A percentile compares a stretch with the other conserved stretches of the same genome.
Conservation (phyloP, 2,113 vertebrate genomes). For the Oncorhynchus nerka region DNA sequence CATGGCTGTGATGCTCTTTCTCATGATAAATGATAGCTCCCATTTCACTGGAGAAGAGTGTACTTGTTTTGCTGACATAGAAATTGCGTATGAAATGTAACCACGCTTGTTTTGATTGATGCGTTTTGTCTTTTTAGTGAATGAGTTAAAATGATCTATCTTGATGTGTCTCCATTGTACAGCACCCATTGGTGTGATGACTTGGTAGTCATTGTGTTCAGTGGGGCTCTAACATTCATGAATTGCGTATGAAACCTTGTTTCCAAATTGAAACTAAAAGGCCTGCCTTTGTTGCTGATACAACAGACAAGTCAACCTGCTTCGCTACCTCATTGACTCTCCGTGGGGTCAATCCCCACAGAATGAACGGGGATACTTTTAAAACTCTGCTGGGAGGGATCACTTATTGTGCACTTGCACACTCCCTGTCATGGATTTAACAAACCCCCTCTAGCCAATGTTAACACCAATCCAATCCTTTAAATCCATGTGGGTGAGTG, state of each 20-base stretch:
- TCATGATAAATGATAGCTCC: conserved; percentile 30
- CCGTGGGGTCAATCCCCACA: no score
- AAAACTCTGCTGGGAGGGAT: no score
- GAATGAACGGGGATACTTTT: no score
- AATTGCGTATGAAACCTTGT: background rate
- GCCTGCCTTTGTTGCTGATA: background rate
- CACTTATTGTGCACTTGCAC: no score
- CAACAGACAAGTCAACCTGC: background rate
- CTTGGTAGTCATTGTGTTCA: background rate
- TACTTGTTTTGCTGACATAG: conserved; percentile 32
- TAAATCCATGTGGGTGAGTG: no score
- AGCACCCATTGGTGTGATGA: background rate
- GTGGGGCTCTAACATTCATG: background rate
- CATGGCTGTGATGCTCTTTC: conserved; percentile 17
- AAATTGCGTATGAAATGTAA: background rate
- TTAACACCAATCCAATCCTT: no score
- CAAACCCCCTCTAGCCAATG: no score
- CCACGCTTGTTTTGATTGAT: background rate
- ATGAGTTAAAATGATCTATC: background rate
- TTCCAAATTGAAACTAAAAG: background rate
- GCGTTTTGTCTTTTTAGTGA: background rate
- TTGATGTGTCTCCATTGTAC: background rate
- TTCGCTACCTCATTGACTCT: no score
- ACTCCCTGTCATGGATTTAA: no score
- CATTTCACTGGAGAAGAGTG: background rate